Base-by-base conservation (phyloP, 2,888 invertebrate genomes). In the Vesta saturnalis region DNA sequence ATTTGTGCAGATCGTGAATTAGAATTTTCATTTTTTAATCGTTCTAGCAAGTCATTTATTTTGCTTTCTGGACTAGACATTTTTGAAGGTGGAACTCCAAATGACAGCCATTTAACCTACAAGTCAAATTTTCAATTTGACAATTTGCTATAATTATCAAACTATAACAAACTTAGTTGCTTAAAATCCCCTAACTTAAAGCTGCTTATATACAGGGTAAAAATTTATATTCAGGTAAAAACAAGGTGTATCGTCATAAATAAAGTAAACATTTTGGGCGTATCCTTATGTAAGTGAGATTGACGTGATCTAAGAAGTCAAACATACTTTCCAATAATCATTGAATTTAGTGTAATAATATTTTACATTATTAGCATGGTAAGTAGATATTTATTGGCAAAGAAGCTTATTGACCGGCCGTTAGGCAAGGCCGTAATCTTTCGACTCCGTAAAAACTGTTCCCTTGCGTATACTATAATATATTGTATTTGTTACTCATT, bases 1-100 rank as follows among this genome's bases (percentile, higher is more conserved):
- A 72, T 56, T 72, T 87, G 84, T 80, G 85, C 79, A 78, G 82
- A 77, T 80, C 81, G 76, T 82, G 82, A 67, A 56, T 58, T 69
- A 77, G 82, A 81, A 78, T 84, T 85, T 80, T 85, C 85, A 82
- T 89, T 90, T 85, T 90, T 89, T 77, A 95, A 87, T 79, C 92
- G 89, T 83, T 92, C 92, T 85, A 95, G 91, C 85, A 96, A 88
- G 81, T 91, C 92, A 85, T 92, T 89, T 82, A 96, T 89, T 88
- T 92, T 94, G 80, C 91, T 92, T 84, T 92, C 92, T 83, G 89
- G 88, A 86, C 89, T 89, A 85, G 91, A 91, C 91, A 91, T 91
- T 80, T 79, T 81, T 71, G 72, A 69, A 75, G 72, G 65, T 71
- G 68, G 62, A 68, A 65, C 23, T 68, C 55, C 16, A 60, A 60